These are phyloP conservation scores for Intellagama lesueurii DNA, from an alignment of 2,797 vertebrate species.

Conservation along the genomic window DNA sequence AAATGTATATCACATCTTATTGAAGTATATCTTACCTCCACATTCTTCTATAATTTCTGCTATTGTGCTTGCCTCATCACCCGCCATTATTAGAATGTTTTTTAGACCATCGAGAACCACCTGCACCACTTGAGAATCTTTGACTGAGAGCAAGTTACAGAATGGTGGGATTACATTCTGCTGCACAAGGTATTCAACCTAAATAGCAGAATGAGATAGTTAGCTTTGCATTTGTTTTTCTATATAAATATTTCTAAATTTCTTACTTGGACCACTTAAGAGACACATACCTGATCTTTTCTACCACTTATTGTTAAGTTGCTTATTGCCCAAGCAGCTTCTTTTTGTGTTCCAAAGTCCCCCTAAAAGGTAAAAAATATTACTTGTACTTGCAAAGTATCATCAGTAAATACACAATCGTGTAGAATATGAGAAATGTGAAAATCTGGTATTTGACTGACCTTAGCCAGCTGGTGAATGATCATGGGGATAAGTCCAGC, in stretches of 20 bases:
- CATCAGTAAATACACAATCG: slow-evolving; percentile 51
- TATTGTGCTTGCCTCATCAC: slow-evolving; percentile 96
- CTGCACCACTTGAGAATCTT: slow-evolving; percentile 99
- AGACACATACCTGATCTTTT: slow-evolving; percentile 92
- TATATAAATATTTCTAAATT: slow-evolving; percentile 73
- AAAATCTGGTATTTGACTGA: slow-evolving; percentile 75
- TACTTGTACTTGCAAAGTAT: slow-evolving; percentile 62
- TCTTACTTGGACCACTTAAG: not conserved
- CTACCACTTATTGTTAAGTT: slow-evolving; percentile 99
- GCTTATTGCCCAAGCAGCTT: slow-evolving; percentile 99
- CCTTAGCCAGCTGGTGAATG: slow-evolving; percentile 98
- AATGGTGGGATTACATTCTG: slow-evolving; percentile 98
- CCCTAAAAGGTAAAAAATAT: slow-evolving; percentile 84
- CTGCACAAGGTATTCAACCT: slow-evolving; percentile 98
- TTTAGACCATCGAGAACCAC: slow-evolving; percentile 98
- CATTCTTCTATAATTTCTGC: slow-evolving; percentile 99
- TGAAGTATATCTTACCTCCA: slow-evolving; percentile 85
- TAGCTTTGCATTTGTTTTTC: slow-evolving; percentile 52
- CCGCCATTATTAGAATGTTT: slow-evolving; percentile 99
- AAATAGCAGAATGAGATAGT: slow-evolving; percentile 60
- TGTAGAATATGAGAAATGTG: slow-evolving; percentile 62
- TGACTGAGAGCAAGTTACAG: slow-evolving; percentile 96
- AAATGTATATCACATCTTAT: not conserved
- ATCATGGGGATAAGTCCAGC: slow-evolving; percentile 99
- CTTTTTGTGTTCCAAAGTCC: slow-evolving; percentile 98